A percentile compares a stretch with the other conserved stretches of the same genome.
These are phyloP conservation scores for Morpho helenor DNA, from an alignment of 2,888 invertebrate genomes.

Conservation along the genomic window DNA sequence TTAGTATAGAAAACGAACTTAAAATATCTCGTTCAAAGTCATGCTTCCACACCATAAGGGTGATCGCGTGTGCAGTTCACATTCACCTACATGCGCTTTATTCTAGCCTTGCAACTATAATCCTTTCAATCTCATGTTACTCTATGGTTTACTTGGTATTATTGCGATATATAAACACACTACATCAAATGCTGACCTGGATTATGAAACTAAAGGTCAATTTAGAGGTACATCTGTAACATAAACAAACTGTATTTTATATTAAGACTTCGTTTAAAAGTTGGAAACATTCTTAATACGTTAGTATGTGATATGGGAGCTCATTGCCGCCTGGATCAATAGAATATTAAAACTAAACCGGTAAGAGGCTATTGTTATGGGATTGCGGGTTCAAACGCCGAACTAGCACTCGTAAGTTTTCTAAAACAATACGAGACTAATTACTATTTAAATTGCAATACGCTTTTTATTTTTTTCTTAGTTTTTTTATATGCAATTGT, in stretches of 20 bases:
- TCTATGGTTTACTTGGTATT: slow-evolving; percentile 6
- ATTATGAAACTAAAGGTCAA: slow-evolving; percentile 5
- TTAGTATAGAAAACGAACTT: too few species aligned
- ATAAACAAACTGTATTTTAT: too few species aligned
- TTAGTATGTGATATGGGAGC: not conserved
- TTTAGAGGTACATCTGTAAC: not conserved
- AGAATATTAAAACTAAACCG: too few species aligned
- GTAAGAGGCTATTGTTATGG: too few species aligned
- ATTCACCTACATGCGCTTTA: slow-evolving; percentile 31
- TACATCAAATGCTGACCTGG: slow-evolving; percentile 8
- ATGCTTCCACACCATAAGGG: slow-evolving; percentile 24
- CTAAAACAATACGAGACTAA: too few species aligned
- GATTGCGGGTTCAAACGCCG: too few species aligned
- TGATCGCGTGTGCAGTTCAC: slow-evolving; percentile 39
- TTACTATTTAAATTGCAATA: too few species aligned
- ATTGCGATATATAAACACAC: slow-evolving; percentile 5
- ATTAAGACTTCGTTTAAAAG: too few species aligned
- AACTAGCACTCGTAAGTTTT: too few species aligned
- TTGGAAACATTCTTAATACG: not conserved
- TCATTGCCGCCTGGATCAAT: too few species aligned
- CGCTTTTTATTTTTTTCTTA: too few species aligned
- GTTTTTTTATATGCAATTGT: too few species aligned
- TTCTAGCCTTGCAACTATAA: slow-evolving; percentile 21
- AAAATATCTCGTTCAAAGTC: slow-evolving; percentile 19
- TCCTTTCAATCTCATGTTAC: slow-evolving; percentile 12